Conservation (phyloP, 1,140 invertebrate species). For the Acromyrmex charruanus region DNA sequence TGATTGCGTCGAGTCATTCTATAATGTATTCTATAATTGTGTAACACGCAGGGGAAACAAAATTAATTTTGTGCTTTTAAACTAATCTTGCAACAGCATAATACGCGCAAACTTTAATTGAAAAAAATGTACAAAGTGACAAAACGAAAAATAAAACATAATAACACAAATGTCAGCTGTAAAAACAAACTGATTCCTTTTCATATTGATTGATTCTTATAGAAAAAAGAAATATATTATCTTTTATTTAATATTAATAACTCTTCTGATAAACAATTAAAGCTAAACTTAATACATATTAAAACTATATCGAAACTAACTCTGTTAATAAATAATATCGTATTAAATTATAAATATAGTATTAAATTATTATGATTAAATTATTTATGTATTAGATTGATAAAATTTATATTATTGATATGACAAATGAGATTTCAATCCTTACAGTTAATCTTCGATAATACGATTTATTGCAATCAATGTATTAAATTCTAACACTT, state of each 20-base stretch:
- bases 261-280: not conserved
- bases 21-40: not conserved
- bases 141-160: not conserved
- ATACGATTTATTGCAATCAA: not conserved
- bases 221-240: not conserved
- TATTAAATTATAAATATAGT: not conserved
- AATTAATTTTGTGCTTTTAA: constrained; percentile 27
- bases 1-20: not conserved
- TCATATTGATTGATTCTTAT: not conserved
- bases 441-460: too few species aligned
- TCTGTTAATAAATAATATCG: not conserved
- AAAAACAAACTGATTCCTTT: not conserved
- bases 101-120: not conserved
- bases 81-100: not conserved
- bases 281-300: not conserved
- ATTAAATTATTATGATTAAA: not conserved
- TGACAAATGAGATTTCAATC: not conserved
- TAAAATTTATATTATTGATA: not conserved
- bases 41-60: not conserved
- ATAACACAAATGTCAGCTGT: not conserved
- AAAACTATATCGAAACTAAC: not conserved
- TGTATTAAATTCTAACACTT: not conserved
- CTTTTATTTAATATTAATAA: constrained; percentile 9
- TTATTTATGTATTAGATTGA: not conserved
- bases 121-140: not conserved